These are phyloP conservation scores for Heliconius hermathena DNA, from an alignment of 1,140 invertebrate genomes.

Conservation along the genomic window DNA sequence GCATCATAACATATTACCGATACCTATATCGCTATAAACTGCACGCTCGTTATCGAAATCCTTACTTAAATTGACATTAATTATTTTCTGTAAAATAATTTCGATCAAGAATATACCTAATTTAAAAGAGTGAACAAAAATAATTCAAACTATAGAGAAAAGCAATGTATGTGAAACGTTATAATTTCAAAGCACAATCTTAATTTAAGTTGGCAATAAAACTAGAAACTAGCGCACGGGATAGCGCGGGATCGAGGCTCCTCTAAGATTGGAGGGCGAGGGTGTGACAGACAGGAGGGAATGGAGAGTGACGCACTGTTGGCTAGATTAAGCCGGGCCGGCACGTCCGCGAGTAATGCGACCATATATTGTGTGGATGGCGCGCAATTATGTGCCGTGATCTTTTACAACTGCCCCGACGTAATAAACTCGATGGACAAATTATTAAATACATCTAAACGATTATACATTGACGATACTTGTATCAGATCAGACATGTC, in stretches of 20 bases:
- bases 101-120: background rate
- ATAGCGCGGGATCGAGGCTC: constrained; percentile 34
- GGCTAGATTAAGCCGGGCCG: constrained; percentile 72
- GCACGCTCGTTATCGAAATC: background rate
- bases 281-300: constrained; percentile 42
- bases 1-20: constrained; percentile 32
- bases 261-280: constrained; percentile 46
- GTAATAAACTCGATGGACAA: constrained; percentile 32
- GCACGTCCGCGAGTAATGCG: constrained; percentile 78
- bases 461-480: background rate
- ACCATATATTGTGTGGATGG: constrained; percentile 75
- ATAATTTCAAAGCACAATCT: background rate
- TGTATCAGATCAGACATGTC: background rate
- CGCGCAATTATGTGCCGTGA: constrained; percentile 69
- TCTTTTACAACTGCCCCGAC: constrained; percentile 42
- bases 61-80: background rate
- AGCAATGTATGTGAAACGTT: background rate
- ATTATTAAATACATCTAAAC: constrained; percentile 7
- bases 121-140: too few species aligned
- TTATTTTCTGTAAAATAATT: background rate
- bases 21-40: background rate
- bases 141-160: too few species aligned
- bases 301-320: constrained; percentile 66
- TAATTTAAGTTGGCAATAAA: constrained; percentile 9
- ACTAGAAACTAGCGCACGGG: constrained; percentile 21